These are phyloP conservation scores for Leptonema lineaticorne DNA, from an alignment of 1,140 invertebrate genomes.

Conservation along the genomic window DNA sequence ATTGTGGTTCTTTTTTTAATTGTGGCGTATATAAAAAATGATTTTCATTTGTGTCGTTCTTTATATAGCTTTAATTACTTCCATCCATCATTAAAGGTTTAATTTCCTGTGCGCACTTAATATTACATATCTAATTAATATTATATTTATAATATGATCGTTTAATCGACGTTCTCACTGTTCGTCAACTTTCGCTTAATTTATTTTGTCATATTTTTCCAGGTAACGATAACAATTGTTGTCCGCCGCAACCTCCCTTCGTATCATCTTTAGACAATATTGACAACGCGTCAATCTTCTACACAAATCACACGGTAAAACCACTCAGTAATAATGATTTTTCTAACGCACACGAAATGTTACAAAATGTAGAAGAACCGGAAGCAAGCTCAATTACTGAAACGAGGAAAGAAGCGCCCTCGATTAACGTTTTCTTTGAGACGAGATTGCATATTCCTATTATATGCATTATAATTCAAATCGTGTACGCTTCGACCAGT, in stretches of 20 bases:
- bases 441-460: constrained; percentile 23
- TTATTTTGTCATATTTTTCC: not conserved
- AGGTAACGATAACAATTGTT: not conserved
- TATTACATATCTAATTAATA: no score
- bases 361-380: not conserved
- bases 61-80: no score
- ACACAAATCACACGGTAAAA: not conserved
- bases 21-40: no score
- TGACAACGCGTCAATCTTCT: constrained; percentile 30
- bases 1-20: no score
- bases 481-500: constrained; percentile 18
- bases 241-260: not conserved
- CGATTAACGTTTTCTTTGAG: not conserved
- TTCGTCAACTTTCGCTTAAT: not conserved
- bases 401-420: not conserved
- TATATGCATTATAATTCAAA: constrained; percentile 19
- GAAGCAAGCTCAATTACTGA: not conserved
- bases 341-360: not conserved
- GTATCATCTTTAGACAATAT: not conserved
- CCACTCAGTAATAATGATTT: not conserved
- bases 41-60: no score
- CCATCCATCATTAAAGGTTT: no score
- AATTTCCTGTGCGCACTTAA: no score
- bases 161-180: no score
- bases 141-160: no score